These are phyloP conservation scores for Bos indicus DNA, from an alignment of 2,113 vertebrate species.

Conservation along the genomic window DNA sequence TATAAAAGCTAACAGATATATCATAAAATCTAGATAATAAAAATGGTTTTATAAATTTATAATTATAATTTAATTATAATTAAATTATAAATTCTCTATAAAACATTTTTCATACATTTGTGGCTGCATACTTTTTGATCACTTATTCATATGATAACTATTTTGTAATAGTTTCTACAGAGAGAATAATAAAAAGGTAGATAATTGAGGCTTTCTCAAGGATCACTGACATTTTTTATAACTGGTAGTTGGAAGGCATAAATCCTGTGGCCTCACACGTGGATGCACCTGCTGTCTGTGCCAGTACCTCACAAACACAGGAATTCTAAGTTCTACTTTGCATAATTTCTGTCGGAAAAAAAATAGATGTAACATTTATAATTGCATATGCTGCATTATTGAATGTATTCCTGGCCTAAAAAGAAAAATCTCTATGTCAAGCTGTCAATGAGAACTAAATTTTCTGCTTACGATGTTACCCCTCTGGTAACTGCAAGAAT, in stretches of 20 bases:
- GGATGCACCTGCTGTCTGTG: not conserved
- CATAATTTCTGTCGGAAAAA: not conserved
- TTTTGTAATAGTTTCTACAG: not conserved
- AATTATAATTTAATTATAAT: not conserved
- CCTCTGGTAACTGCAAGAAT: not conserved
- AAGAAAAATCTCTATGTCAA: not conserved
- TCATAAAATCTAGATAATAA: not conserved
- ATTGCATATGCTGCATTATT: not conserved
- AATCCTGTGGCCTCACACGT: not conserved
- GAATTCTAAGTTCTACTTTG: not conserved
- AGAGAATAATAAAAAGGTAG: not conserved
- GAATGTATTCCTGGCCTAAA: not conserved
- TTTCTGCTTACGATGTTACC: not conserved
- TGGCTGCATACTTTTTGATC: not conserved
- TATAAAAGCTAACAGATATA: not conserved
- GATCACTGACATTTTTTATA: not conserved
- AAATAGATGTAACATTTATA: not conserved
- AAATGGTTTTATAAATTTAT: not conserved
- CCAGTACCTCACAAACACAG: not conserved
- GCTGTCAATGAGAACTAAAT: not conserved
- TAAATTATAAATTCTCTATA: not conserved
- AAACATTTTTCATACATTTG: not conserved
- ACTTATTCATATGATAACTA: not conserved
- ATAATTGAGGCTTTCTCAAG: not conserved
- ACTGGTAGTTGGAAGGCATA: not conserved